phyloP scores from a whole-genome alignment of 2,113 vertebrate species.

The Erythrocercus mccallii region DNA sequence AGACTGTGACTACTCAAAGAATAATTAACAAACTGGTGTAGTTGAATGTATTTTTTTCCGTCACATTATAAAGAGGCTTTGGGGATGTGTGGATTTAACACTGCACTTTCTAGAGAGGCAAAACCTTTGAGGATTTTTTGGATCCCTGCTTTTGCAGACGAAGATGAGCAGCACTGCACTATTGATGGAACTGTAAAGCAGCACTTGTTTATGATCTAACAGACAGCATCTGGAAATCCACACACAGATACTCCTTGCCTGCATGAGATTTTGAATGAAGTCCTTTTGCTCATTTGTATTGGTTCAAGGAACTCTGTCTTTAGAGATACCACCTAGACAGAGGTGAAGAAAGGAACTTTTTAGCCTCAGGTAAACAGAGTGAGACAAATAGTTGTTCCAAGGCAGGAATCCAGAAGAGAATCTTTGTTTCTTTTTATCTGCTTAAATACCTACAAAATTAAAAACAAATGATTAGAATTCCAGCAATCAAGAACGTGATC shows the following conservation, averaged over 20 bases:
- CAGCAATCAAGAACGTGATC: constrained; percentile 24
- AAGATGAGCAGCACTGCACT: background rate
- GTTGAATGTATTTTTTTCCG: background rate
- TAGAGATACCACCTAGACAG: constrained; percentile 35
- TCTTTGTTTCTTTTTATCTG: constrained; percentile 59
- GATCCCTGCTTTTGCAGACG: background rate
- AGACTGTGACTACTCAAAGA: background rate
- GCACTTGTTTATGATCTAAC: background rate
- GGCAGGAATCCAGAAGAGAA: constrained; percentile 34
- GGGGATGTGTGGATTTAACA: background rate
- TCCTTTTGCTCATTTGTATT: background rate
- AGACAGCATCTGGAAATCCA: background rate
- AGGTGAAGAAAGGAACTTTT: constrained; percentile 37
- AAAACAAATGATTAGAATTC: constrained; percentile 51
- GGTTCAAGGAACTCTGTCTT: background rate
- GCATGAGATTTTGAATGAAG: background rate
- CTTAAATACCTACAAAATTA: constrained; percentile 37
- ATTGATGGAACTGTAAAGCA: background rate
- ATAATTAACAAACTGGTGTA: background rate
- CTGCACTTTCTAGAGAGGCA: background rate
- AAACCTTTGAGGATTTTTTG: background rate
- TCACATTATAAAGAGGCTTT: background rate
- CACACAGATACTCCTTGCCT: background rate
- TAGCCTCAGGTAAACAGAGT: background rate
- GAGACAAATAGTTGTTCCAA: constrained; percentile 15